Base-by-base conservation (phyloP, 2,113 vertebrate species). In the Hystrix cristata region DNA sequence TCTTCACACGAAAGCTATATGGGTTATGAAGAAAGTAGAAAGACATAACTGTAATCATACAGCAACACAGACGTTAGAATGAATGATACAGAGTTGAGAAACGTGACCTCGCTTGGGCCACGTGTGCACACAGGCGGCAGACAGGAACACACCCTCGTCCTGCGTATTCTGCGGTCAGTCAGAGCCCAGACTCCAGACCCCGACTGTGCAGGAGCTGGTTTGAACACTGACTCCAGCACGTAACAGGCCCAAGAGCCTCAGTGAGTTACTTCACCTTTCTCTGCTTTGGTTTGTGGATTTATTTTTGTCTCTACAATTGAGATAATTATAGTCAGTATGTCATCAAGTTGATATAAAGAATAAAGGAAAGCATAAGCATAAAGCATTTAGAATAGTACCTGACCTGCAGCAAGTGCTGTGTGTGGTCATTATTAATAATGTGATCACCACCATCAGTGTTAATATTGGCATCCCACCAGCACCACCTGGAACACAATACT, bases 101-200 rank as follows among this genome's bases (percentile, higher is more conserved):
- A 3, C 69, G 2, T 48, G 29, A 21, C 1, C 13, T 92, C 1
- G 57, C 51, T 76, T 19, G 7, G 2, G 46, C 19, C 6, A 43
- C 23, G 62, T 4, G 51, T 31, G 57, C 76, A 74, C 0, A 2
- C 8, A 84, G 5, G n/a, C 19, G 31, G 51, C 5, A 43, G 18
- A 76, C 55, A 5, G 14, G 72, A 53, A 16, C 29, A 55, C 9
- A 31, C 23, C n/a, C 12, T 4, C 15, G n/a, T 38, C 34, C 55
- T 59, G 1, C 25, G 60, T 4, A 19, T 8, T 3, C 21, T 43
- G 5, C 0, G 2, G 11, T 38, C 34, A 29, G 7, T 34, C 60
- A 29, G n/a, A 71, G 46, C 46, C 29, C 15, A 62, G 43, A 80
- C 23, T 34, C 86, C 78, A 25, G 1, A 31, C 27, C 3, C 46